A percentile compares a stretch with the other conserved stretches of the same genome.
These are phyloP conservation scores for Chamaetylas fuelleborni DNA, from an alignment of 2,113 vertebrate genomes.

Conservation along the genomic window DNA sequence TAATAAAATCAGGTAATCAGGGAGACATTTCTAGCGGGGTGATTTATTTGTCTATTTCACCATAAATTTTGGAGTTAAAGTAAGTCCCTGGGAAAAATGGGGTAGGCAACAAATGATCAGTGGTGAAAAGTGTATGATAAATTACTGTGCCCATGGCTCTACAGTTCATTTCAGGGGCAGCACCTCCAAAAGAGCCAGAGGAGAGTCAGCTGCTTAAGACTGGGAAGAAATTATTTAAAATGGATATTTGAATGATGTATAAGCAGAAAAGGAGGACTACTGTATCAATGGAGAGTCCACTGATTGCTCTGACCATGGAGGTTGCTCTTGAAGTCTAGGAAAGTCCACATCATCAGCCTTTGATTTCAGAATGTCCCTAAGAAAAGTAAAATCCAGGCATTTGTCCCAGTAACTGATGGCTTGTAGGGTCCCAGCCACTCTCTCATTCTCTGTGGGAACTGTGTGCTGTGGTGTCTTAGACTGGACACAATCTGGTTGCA, in stretches of 20 bases:
- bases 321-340: not conserved
- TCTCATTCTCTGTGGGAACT: not conserved
- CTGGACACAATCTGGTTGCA: not conserved
- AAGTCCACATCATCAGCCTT: not conserved
- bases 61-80: constrained; percentile 20
- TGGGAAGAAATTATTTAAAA: not conserved
- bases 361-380: not conserved
- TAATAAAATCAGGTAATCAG: not conserved
- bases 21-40: not conserved
- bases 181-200: not conserved
- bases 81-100: not conserved
- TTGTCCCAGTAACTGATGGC: not conserved
- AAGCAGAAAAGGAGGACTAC: not conserved
- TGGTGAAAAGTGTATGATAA: not conserved
- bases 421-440: not conserved
- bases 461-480: not conserved
- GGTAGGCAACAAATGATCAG: not conserved
- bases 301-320: not conserved
- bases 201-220: not conserved
- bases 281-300: not conserved
- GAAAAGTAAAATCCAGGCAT: not conserved
- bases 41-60: constrained; percentile 48
- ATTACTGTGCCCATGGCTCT: not conserved
- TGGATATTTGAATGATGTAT: not conserved
- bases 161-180: not conserved